These are phyloP conservation scores for Chironomus striatipennis DNA, from an alignment of 1,140 invertebrate genomes.

Conservation along the genomic window DNA sequence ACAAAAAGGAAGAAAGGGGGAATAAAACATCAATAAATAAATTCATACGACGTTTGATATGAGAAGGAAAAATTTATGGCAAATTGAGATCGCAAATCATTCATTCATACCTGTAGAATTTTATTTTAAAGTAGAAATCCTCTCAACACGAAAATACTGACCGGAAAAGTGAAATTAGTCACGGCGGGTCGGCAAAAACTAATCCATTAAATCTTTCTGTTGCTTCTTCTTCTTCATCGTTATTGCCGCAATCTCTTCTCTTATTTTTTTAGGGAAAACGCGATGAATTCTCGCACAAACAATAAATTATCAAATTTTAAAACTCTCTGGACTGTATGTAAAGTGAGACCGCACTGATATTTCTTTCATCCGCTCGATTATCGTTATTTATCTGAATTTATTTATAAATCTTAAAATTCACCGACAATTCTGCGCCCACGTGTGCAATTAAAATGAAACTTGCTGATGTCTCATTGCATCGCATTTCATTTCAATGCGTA, in stretches of 20 bases:
- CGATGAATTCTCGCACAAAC: neutral
- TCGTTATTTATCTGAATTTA: neutral
- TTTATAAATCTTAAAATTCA: too few species aligned
- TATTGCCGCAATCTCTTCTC: too few species aligned
- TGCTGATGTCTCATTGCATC: neutral
- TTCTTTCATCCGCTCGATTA: constrained; percentile 12
- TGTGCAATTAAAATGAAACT: neutral
- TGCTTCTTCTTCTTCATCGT: too few species aligned
- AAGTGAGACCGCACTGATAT: constrained; percentile 9
- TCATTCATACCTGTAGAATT: neutral
- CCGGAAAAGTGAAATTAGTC: constrained; percentile 6
- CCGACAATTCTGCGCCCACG: neutral
- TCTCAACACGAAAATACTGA: neutral
- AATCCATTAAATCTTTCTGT: too few species aligned
- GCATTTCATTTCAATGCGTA: neutral
- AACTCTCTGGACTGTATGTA: neutral
- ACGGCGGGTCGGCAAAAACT: neutral
- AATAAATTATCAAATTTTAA: neutral
- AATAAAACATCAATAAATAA: too few species aligned
- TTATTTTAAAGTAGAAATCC: neutral
- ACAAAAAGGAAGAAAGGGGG: too few species aligned
- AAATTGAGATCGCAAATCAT: neutral
- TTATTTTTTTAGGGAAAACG: too few species aligned
- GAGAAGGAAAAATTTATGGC: too few species aligned
- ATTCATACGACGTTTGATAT: too few species aligned